Evolutionary conservation across 1,140 invertebrate genomes (phyloP), one percentile per base, ranked within the genome.

Genomic region (Pseudomyrmex dendroicus): DNA sequence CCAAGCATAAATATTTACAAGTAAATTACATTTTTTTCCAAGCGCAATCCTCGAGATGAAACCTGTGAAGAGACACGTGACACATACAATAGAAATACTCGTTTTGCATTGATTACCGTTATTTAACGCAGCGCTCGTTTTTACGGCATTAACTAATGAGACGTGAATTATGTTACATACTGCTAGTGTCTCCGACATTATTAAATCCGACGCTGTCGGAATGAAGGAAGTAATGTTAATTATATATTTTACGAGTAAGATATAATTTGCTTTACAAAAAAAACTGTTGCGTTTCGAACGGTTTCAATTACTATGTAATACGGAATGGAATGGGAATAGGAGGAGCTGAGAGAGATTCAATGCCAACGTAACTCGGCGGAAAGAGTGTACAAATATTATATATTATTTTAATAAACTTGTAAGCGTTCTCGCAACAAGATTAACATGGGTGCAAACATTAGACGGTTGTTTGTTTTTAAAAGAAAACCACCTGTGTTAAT

Each of bases 401-500:
- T 89, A 89, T 89, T 87, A 84, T 82, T 87, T 89, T 63, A 84
- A 89, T 89, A 89, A 87, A 85, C 67, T 54, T 88, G 89, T 84
- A 87, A 83, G 67, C 63, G 82, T 77, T 54, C 15, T 52, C 70
- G 67, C 66, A 89, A 89, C 85, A 86, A 89, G 74, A 84, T 80
- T 84, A 88, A 88, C 73, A 72, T 87, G 10, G 35, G 17, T 73
- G 17, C 86, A 25, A 86, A 80, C 76, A 82, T 9, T 25, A 44
- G 17, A 77, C 7, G 35, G 0, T 66, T 77, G 67, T 52, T 56
- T 46, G 77, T 66, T 72, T 82, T 82, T 82, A 66, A 20, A 22
- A 66, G 17, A 87, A 91, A 89, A 73, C 82, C 82, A 91, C 82
- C 73, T 25, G 64, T 83, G 74, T 90, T 90, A 92, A 92, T 92